phyloP scores from a whole-genome alignment of 2,797 vertebrate genomes.

The Microtus obscurus region DNA sequence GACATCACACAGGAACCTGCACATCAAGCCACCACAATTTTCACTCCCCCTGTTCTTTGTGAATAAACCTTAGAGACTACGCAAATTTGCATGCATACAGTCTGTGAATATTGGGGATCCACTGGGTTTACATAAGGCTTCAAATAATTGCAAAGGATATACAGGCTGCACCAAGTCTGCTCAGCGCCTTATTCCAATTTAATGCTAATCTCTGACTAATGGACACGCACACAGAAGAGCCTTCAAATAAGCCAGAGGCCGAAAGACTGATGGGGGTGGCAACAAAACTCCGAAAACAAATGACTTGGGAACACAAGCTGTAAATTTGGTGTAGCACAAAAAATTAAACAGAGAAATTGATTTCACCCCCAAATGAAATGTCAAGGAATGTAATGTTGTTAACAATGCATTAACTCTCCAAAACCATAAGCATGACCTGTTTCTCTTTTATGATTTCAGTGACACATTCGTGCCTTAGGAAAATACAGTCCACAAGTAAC shows the following conservation, averaged over 20 bases:
- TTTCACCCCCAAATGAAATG: constrained; percentile 14
- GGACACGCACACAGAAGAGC: background rate
- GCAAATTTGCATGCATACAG: background rate
- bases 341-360: background rate
- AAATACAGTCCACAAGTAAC: constrained; percentile 48
- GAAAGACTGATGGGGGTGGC: constrained; percentile 24
- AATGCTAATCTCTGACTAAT: background rate
- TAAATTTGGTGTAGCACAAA: constrained; percentile 11
- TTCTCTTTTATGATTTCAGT: constrained; percentile 51
- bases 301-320: constrained; percentile 9
- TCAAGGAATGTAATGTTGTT: background rate
- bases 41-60: background rate
- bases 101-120: background rate
- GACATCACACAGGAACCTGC: background rate
- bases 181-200: background rate
- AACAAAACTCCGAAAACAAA: constrained; percentile 44
- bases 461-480: constrained; percentile 43
- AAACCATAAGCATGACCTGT: constrained; percentile 36
- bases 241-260: constrained; percentile 23
- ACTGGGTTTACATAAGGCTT: background rate
- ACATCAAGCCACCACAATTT: background rate
- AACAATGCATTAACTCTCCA: constrained; percentile 4
- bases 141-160: background rate
- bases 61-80: background rate
- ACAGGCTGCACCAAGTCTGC: background rate